These are phyloP conservation scores for Pantherophis alleghaniensis DNA, from an alignment of 2,797 vertebrate genomes.

Conservation along the genomic window DNA sequence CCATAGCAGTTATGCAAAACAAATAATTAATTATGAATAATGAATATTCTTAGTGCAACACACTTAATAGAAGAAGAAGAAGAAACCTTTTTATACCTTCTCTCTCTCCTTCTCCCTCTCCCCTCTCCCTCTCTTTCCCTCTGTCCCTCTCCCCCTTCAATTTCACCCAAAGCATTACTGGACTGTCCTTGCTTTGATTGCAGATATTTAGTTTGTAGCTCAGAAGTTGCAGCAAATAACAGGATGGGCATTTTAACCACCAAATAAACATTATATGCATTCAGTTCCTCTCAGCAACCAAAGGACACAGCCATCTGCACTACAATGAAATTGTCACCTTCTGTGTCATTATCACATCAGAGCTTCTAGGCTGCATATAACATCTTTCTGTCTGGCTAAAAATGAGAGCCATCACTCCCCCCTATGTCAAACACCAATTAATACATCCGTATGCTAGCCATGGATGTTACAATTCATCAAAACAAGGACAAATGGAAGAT, in stretches of 20 bases:
- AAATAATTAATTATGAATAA: too few relatives aligned
- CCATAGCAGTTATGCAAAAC: not conserved
- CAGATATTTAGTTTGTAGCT: not conserved
- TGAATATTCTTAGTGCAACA: not conserved
- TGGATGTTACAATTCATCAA: conserved; percentile 56
- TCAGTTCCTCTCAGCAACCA: not conserved
- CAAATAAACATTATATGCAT: not conserved
- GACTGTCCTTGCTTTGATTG: not conserved
- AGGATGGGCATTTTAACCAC: not conserved
- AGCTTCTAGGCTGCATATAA: conserved; percentile 18
- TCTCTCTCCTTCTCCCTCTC: not conserved
- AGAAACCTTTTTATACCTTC: not conserved
- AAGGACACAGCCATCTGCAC: not conserved
- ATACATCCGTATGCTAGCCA: conserved; percentile 46
- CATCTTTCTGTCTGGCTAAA: conserved; percentile 47
- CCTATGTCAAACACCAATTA: conserved; percentile 46
- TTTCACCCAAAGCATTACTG: not conserved
- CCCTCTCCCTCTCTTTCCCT: not conserved
- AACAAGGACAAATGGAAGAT: conserved; percentile 53
- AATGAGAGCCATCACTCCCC: conserved; percentile 35
- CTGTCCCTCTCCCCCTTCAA: not conserved
- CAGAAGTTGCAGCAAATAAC: not conserved
- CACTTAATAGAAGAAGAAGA: not conserved
- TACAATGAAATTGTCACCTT: conserved; percentile 37
- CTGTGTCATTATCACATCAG: conserved; percentile 32